Conservation (phyloP, 2,888 invertebrate genomes). For the Lithophane leautieri region DNA sequence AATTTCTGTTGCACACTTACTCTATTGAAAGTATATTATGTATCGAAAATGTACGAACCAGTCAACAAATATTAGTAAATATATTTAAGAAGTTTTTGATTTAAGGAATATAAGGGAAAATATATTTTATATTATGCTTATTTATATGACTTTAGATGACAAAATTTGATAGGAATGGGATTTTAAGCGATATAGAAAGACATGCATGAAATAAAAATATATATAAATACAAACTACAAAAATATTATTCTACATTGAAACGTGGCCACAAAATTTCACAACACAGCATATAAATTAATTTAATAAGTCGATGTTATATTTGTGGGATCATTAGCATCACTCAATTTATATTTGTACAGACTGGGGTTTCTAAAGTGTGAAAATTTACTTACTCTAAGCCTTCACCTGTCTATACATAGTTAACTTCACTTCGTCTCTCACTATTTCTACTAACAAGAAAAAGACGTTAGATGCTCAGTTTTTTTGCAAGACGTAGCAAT, state of each 20-base stretch:
- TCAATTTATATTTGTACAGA: slow-evolving; percentile 22
- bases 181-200: slow-evolving; percentile 55
- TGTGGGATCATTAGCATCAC: slow-evolving; percentile 24
- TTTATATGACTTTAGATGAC: slow-evolving; percentile 57
- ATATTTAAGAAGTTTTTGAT: slow-evolving; percentile 31
- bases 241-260: slow-evolving; percentile 41
- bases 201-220: slow-evolving; percentile 67
- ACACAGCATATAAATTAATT: slow-evolving; percentile 32
- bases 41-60: slow-evolving; percentile 17
- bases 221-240: slow-evolving; percentile 53
- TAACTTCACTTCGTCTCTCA: slow-evolving; percentile 27
- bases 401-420: slow-evolving; percentile 13
- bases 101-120: slow-evolving; percentile 37
- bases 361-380: slow-evolving; percentile 28
- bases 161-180: slow-evolving; percentile 36
- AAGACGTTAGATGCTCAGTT: slow-evolving; percentile 17
- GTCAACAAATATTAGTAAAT: slow-evolving; percentile 14
- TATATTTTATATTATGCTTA: slow-evolving; percentile 41
- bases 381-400: slow-evolving; percentile 31
- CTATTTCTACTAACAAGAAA: slow-evolving; percentile 26
- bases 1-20: slow-evolving; percentile 23
- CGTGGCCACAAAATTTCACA: slow-evolving; percentile 43
- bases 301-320: slow-evolving; percentile 15
- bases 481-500: slow-evolving; percentile 31
- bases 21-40: slow-evolving; percentile 5